Percentiles rank a stretch among this genome's conserved stretches.
phyloP scores from a whole-genome alignment of 92 coral and sea anemone genomes.

The Palythoa caribaeorum region DNA sequence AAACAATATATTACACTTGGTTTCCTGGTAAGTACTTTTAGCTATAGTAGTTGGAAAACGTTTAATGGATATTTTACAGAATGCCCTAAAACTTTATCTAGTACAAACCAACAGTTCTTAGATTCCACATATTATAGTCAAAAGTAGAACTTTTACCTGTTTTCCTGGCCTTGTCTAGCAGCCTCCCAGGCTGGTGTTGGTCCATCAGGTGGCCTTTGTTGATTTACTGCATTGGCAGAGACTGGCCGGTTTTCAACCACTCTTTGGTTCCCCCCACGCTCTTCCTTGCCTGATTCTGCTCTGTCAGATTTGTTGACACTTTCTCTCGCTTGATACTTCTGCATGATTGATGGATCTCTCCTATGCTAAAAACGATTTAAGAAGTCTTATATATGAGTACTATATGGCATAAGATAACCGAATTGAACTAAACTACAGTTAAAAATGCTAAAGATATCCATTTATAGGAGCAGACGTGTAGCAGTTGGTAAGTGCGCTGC shows the following conservation, averaged over 20 bases:
- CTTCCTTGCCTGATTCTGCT: slow-evolving; percentile 71
- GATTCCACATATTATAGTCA: too few relatives aligned
- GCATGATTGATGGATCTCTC: slow-evolving; percentile 86
- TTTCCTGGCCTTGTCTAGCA: slow-evolving; percentile 87
- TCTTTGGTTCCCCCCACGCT: slow-evolving; percentile 51
- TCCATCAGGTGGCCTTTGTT: slow-evolving; percentile 57
- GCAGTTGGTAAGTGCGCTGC: too few relatives aligned
- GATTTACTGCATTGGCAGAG: slow-evolving; percentile 83
- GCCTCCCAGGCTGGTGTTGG: slow-evolving; percentile 94
- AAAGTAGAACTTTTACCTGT: slow-evolving; percentile 61
- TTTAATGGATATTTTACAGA: too few relatives aligned
- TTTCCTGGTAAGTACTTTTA: too few relatives aligned
- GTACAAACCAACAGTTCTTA: too few relatives aligned
- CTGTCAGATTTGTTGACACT: slow-evolving; percentile 68
- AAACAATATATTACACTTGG: too few relatives aligned
- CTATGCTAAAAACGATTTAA: slow-evolving; percentile 54
- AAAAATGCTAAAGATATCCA: too few relatives aligned
- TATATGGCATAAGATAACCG: background rate
- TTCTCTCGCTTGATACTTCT: slow-evolving; percentile 79
- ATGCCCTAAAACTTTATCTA: too few relatives aligned
- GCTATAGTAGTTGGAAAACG: too few relatives aligned
- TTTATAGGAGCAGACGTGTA: too few relatives aligned
- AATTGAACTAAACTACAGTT: too few relatives aligned
- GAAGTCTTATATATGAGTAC: background rate
- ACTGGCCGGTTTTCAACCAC: slow-evolving; percentile 77